phyloP scores from a whole-genome alignment of 2,888 invertebrate genomes.

The Chydorus sphaericus region DNA sequence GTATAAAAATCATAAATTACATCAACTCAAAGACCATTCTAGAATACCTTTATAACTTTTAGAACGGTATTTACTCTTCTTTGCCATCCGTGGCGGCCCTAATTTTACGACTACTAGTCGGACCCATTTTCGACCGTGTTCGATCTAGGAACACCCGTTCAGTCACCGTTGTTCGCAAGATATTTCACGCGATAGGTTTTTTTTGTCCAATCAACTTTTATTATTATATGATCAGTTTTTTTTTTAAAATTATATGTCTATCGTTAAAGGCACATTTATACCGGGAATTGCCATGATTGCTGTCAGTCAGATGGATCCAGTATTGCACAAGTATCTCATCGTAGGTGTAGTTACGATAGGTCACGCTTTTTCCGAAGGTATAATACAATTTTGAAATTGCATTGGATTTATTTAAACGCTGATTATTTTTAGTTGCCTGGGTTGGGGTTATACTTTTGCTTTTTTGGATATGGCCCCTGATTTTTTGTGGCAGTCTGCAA shows the following conservation, averaged over 20 bases:
- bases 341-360: conserved; percentile 27
- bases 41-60: not conserved
- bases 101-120: conserved; percentile 22
- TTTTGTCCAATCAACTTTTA: no score
- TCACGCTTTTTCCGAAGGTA: conserved; percentile 29
- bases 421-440: no score
- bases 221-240: no score
- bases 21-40: no score
- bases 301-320: conserved; percentile 28
- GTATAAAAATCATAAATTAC: no score
- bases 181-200: conserved; percentile 26
- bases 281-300: conserved; percentile 24
- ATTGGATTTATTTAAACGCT: no score
- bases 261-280: conserved; percentile 23
- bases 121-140: conserved; percentile 24
- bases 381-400: no score
- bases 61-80: conserved; percentile 27
- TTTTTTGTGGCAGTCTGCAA: conserved; percentile 32
- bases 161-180: conserved; percentile 24
- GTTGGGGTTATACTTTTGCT: conserved; percentile 32
- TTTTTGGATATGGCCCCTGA: conserved; percentile 33
- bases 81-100: conserved; percentile 26
- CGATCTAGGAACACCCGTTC: conserved; percentile 21
- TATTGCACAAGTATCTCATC: conserved; percentile 25
- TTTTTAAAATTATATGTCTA: not conserved